Conservation (phyloP, 2,113 vertebrate species). For the Xiphias gladius region DNA sequence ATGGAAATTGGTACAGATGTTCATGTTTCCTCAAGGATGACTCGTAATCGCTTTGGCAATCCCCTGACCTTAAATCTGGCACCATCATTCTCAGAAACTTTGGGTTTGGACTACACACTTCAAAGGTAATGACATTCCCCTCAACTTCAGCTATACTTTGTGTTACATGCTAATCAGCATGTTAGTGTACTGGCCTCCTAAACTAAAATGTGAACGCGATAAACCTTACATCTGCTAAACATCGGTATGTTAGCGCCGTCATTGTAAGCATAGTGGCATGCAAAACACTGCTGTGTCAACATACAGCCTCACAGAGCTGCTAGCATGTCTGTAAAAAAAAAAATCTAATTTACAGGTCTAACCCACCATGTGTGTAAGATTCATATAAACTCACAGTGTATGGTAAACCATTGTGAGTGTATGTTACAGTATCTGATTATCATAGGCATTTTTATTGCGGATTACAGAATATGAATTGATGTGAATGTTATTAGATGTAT, state of each 20-base stretch:
- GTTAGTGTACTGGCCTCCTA: too few relatives aligned
- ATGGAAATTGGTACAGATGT: background rate
- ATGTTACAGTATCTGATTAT: background rate
- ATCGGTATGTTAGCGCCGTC: too few relatives aligned
- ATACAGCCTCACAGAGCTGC: too few relatives aligned
- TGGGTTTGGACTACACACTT: too few relatives aligned
- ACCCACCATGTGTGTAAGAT: background rate
- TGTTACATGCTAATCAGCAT: background rate
- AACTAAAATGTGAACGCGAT: background rate
- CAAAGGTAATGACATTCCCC: too few relatives aligned
- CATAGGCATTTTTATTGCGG: conserved; percentile 12
- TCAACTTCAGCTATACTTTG: too few relatives aligned
- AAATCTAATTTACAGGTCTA: too few relatives aligned
- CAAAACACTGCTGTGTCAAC: background rate
- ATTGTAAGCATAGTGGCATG: background rate
- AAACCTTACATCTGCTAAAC: too few relatives aligned
- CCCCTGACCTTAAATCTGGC: too few relatives aligned
- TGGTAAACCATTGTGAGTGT: background rate
- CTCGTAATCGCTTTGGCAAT: background rate
- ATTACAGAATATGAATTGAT: conserved; percentile 22
- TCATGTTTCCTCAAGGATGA: background rate
- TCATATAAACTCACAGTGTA: background rate
- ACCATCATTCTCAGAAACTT: too few relatives aligned
- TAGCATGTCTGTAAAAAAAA: too few relatives aligned
- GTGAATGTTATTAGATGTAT: conserved; percentile 5